phyloP scores from a whole-genome alignment of 2,888 invertebrate species.

The Apodemia mormo region DNA sequence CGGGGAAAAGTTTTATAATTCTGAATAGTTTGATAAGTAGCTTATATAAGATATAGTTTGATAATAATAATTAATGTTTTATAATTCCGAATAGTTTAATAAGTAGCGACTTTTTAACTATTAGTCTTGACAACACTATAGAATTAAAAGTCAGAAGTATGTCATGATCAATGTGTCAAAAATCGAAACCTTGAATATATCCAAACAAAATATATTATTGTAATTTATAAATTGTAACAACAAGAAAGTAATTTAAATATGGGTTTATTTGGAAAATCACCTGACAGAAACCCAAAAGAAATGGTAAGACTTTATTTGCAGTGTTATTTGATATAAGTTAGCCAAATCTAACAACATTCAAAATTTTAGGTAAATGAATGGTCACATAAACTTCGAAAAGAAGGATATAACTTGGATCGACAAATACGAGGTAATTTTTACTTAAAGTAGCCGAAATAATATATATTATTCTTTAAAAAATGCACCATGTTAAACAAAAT shows the following conservation, averaged over 20 bases:
- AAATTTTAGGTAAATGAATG: slow-evolving; percentile 98
- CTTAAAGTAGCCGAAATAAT: slow-evolving; percentile 10
- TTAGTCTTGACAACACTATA: not conserved
- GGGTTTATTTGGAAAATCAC: slow-evolving; percentile 95
- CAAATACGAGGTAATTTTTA: slow-evolving; percentile 92
- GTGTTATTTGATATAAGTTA: too few species aligned
- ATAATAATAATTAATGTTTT: too few species aligned
- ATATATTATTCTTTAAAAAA: not conserved
- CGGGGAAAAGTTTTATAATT: too few species aligned
- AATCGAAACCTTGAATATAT: slow-evolving; percentile 35
- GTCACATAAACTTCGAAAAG: slow-evolving; percentile 96
- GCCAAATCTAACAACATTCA: too few species aligned
- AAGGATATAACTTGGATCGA: slow-evolving; percentile 95
- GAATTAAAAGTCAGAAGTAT: slow-evolving; percentile 3
- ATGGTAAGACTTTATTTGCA: too few species aligned
- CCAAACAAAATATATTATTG: slow-evolving; percentile 30
- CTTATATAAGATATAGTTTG: too few species aligned
- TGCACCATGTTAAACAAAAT: too few species aligned
- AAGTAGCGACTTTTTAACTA: too few species aligned
- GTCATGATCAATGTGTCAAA: slow-evolving; percentile 21
- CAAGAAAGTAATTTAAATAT: slow-evolving; percentile 66
- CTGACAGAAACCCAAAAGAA: slow-evolving; percentile 92
- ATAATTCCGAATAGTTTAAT: too few species aligned
- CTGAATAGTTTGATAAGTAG: too few species aligned
- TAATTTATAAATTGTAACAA: slow-evolving; percentile 26